phyloP scores from a whole-genome alignment of 1,140 invertebrate species.

The Aphaenogaster floridana region DNA sequence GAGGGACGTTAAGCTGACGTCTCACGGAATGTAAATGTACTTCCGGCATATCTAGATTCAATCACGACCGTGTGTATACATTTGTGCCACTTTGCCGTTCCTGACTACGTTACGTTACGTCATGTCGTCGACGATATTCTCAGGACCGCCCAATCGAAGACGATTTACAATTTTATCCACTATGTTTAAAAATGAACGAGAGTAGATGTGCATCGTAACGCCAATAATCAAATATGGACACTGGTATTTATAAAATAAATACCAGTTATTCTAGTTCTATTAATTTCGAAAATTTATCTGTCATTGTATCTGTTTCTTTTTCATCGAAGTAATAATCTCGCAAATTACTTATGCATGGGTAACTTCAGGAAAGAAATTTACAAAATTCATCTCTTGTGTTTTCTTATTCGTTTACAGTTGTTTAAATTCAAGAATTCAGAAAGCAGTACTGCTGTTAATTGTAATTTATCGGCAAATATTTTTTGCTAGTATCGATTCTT shows the following conservation, averaged over 20 bases:
- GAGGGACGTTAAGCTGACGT: conserved; percentile 51
- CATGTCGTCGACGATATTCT: conserved; percentile 10
- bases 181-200: conserved; percentile 34
- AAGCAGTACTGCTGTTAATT: neutral
- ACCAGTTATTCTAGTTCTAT: neutral
- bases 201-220: neutral
- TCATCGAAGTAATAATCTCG: neutral
- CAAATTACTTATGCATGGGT: neutral
- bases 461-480: neutral
- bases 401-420: neutral
- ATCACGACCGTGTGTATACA: conserved; percentile 51
- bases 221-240: neutral
- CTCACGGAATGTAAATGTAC: conserved; percentile 48
- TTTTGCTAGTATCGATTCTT: neutral
- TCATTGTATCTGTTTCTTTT: neutral
- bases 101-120: conserved; percentile 20
- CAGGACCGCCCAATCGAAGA: conserved; percentile 17
- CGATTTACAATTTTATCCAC: conserved; percentile 39
- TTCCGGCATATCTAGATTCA: conserved; percentile 62
- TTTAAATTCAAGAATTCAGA: neutral
- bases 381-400: neutral
- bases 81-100: conserved; percentile 38
- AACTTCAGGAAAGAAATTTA: neutral
- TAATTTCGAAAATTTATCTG: conserved; percentile 7
- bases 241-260: neutral